Evolutionary conservation across 2,888 invertebrate genomes (phyloP).

Genomic region (Sphaerophoria rueppellii): DNA sequence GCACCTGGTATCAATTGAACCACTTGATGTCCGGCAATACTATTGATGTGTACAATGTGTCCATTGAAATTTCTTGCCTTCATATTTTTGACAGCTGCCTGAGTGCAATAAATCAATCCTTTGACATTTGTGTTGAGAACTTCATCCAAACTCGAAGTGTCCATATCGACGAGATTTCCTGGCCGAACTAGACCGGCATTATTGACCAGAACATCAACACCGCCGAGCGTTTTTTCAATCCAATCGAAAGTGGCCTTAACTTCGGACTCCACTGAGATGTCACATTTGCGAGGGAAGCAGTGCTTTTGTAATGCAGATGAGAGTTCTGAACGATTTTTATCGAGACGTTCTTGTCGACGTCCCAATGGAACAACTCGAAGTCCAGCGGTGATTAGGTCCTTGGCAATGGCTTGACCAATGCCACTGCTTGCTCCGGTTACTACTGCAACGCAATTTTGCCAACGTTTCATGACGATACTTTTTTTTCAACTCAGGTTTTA

Average conservation of each 20-base stretch:
- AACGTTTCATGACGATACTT: slow-evolving; percentile 12
- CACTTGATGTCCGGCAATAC: slow-evolving; percentile 74
- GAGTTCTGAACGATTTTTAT: slow-evolving; percentile 77
- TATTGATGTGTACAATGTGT: slow-evolving; percentile 78
- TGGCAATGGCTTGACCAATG: slow-evolving; percentile 84
- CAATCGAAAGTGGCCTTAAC: slow-evolving; percentile 83
- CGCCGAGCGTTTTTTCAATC: slow-evolving; percentile 83
- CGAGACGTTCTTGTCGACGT: slow-evolving; percentile 82
- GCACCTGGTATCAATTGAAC: not conserved
- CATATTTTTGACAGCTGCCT: slow-evolving; percentile 80
- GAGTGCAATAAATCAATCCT: slow-evolving; percentile 82
- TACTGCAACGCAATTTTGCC: slow-evolving; percentile 83
- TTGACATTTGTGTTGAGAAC: slow-evolving; percentile 83
- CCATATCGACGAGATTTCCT: slow-evolving; percentile 76
- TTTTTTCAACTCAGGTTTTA: not conserved
- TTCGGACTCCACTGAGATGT: slow-evolving; percentile 83
- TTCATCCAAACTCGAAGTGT: slow-evolving; percentile 75
- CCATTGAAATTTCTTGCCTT: slow-evolving; percentile 76
- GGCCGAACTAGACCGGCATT: slow-evolving; percentile 83
- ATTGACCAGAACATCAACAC: slow-evolving; percentile 84
- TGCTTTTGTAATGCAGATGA: slow-evolving; percentile 63
- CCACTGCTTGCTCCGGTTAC: slow-evolving; percentile 85
- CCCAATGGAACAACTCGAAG: slow-evolving; percentile 81
- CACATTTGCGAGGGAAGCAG: slow-evolving; percentile 76
- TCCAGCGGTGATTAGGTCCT: slow-evolving; percentile 82